A percentile compares a stretch with the other conserved stretches of the same genome.
Conservation (phyloP, 2,888 invertebrate species). For the Aspidiotus destructor region DNA sequence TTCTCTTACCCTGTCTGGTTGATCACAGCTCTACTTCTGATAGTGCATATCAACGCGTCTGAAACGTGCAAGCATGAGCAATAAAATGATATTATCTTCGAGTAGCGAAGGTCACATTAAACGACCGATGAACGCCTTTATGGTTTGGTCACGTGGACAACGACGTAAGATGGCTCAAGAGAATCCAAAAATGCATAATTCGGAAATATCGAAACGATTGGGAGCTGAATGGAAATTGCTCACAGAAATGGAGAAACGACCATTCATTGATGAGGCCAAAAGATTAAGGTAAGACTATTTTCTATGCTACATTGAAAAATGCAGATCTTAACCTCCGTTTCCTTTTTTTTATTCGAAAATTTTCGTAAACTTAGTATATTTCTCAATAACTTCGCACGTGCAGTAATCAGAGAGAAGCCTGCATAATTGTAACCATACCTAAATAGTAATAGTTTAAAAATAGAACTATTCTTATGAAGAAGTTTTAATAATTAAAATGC, state of each 20-base stretch:
- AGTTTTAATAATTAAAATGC: too few species aligned
- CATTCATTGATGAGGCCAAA: slow-evolving; percentile 93
- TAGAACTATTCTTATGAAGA: too few species aligned
- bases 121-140: slow-evolving; percentile 96
- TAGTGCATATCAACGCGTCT: too few species aligned
- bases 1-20: too few species aligned
- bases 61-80: slow-evolving; percentile 1
- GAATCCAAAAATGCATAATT: slow-evolving; percentile 98
- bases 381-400: too few species aligned
- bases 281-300: slow-evolving; percentile 50
- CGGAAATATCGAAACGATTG: slow-evolving; percentile 87
- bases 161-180: slow-evolving; percentile 92
- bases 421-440: too few species aligned
- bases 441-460: too few species aligned
- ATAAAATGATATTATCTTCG: slow-evolving; percentile 14
- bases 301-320: background rate
- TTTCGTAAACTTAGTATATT: too few species aligned
- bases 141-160: slow-evolving; percentile 94
- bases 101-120: slow-evolving; percentile 59
- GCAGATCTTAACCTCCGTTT: background rate
- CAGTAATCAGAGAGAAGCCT: too few species aligned
- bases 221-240: slow-evolving; percentile 89
- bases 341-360: background rate
- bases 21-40: too few species aligned
- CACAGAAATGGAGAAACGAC: slow-evolving; percentile 76